These are phyloP conservation scores for Kryptopterus vitreolus DNA, from an alignment of 2,797 vertebrate species.

Conservation along the genomic window DNA sequence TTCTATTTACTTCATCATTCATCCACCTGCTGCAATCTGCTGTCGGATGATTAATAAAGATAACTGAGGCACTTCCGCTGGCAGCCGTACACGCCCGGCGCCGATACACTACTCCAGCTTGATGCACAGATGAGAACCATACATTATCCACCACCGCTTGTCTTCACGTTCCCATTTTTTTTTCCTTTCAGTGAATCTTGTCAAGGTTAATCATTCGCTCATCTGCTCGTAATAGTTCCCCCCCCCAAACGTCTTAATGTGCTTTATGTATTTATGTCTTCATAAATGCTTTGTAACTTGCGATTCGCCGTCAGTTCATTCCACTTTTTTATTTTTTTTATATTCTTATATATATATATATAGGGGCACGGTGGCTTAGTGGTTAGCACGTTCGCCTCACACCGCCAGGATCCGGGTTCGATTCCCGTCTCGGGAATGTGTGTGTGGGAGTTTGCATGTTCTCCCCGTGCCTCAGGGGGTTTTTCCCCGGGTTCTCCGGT, in stretches of 20 bases:
- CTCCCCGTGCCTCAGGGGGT: too few species aligned
- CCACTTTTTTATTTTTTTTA: not conserved
- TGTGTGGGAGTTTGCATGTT: too few species aligned
- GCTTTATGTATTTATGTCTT: not conserved
- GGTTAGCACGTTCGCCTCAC: too few species aligned
- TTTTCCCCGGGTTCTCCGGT: too few species aligned
- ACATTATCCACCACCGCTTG: not conserved
- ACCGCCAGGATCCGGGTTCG: too few species aligned
- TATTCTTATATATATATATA: too few species aligned
- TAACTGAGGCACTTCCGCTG: conserved; percentile 9
- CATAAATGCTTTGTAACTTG: not conserved
- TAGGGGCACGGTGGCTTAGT: too few species aligned
- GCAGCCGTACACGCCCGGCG: not conserved
- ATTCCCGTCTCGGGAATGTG: too few species aligned
- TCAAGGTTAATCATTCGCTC: conserved; percentile 15
- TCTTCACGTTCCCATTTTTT: not conserved
- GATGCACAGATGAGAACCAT: not conserved
- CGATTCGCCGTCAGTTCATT: not conserved
- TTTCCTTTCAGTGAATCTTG: not conserved
- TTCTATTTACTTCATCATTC: not conserved
- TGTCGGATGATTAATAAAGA: conserved; percentile 14
- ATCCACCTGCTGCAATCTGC: conserved; percentile 19
- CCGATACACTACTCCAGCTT: conserved; percentile 1
- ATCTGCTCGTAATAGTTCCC: not conserved
- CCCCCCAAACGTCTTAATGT: not conserved